Conservation (phyloP, 2,797 vertebrate genomes). For the Gambelia wislizenii region DNA sequence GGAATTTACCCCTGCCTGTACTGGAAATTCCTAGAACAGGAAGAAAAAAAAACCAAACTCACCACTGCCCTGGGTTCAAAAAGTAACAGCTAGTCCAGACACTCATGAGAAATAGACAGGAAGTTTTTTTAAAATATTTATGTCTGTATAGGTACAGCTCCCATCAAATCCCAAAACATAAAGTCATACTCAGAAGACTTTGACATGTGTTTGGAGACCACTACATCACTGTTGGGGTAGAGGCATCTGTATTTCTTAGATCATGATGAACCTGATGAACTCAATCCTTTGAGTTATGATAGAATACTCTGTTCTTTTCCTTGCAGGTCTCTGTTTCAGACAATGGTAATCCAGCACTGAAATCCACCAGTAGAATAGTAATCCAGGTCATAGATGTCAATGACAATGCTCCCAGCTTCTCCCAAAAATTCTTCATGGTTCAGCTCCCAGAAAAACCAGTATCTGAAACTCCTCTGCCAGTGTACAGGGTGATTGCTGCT, state of each 20-base stretch:
- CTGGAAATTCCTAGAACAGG: too few species aligned
- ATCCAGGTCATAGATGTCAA: constrained; percentile 90
- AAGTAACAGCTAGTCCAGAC: too few species aligned
- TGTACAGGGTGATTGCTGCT: constrained; percentile 89
- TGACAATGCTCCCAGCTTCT: constrained; percentile 90
- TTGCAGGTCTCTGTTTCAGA: constrained; percentile 92
- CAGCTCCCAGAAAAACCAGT: constrained; percentile 82
- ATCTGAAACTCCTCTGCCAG: constrained; percentile 59
- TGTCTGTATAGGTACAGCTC: too few species aligned
- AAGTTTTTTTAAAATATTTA: too few species aligned
- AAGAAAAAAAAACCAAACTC: too few species aligned
- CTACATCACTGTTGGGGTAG: too few species aligned
- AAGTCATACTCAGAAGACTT: background rate
- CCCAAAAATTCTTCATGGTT: constrained; percentile 92
- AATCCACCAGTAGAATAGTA: constrained; percentile 90
- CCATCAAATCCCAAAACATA: background rate
- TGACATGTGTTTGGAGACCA: rapidly evolving
- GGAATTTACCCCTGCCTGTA: too few species aligned
- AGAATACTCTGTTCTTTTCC: background rate
- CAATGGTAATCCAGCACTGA: constrained; percentile 85
- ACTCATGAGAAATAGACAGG: too few species aligned
- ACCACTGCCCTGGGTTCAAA: too few species aligned
- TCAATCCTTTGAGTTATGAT: rapidly evolving
- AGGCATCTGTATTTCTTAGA: too few species aligned
- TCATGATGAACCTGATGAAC: background rate